Conservation (phyloP, 2,888 invertebrate species). For the Sepioteuthis lessoniana region DNA sequence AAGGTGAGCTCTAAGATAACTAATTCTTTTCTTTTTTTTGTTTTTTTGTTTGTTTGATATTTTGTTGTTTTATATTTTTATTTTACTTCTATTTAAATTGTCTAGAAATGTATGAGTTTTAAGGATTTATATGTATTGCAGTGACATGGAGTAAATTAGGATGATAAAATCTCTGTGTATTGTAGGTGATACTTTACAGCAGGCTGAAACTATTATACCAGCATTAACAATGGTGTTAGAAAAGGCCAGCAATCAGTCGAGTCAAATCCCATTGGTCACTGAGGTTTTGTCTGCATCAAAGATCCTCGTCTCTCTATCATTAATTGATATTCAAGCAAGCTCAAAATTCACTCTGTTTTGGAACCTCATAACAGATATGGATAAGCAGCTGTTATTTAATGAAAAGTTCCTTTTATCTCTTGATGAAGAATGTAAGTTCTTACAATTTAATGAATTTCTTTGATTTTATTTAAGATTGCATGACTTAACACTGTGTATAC, state of each 20-base stretch:
- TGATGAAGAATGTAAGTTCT: slow-evolving; percentile 80
- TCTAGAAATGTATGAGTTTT: not conserved
- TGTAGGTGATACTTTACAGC: slow-evolving; percentile 70
- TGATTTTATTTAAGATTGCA: no score
- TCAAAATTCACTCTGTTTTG: slow-evolving; percentile 80
- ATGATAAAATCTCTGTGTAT: not conserved
- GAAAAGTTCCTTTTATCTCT: slow-evolving; percentile 86
- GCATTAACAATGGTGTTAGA: slow-evolving; percentile 83
- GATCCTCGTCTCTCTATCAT: slow-evolving; percentile 81
- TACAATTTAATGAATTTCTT: no score
- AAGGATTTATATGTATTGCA: not conserved
- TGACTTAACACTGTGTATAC: not conserved
- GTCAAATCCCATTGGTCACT: slow-evolving; percentile 80
- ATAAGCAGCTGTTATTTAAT: slow-evolving; percentile 86
- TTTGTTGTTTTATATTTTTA: not conserved
- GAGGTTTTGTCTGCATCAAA: slow-evolving; percentile 84
- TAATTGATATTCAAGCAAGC: slow-evolving; percentile 75
- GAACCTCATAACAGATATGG: slow-evolving; percentile 83
- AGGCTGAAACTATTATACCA: slow-evolving; percentile 78
- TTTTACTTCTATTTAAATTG: not conserved
- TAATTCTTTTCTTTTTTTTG: not conserved
- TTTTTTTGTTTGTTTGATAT: not conserved
- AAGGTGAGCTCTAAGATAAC: slow-evolving; percentile 71
- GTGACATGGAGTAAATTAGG: no score
- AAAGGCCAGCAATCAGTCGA: slow-evolving; percentile 84